These are phyloP conservation scores for Bambusicola thoracicus DNA, from an alignment of 2,113 vertebrate genomes.

Conservation along the genomic window DNA sequence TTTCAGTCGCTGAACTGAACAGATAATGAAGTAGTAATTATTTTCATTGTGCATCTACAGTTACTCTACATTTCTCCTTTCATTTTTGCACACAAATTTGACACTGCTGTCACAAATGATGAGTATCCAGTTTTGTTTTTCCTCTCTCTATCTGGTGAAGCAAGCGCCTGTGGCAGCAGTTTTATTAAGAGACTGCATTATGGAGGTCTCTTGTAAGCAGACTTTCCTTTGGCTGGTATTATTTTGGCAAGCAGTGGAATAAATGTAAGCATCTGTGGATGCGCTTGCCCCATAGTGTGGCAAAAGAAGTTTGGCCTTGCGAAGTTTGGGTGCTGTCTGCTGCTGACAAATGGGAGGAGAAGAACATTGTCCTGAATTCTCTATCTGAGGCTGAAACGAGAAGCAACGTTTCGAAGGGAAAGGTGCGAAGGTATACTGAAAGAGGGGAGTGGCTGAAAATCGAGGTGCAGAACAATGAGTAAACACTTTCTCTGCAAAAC, in stretches of 20 bases:
- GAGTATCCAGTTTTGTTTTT: background rate
- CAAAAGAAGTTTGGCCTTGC: background rate
- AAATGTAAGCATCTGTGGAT: background rate
- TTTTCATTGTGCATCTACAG: background rate
- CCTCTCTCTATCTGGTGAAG: background rate
- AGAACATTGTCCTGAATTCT: background rate
- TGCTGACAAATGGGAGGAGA: background rate
- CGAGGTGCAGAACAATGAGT: too few species aligned
- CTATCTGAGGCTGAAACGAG: background rate
- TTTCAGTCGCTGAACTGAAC: too few species aligned
- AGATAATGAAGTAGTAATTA: too few species aligned
- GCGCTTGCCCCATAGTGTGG: background rate
- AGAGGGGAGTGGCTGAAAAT: too few species aligned
- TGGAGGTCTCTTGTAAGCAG: background rate
- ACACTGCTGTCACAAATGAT: background rate
- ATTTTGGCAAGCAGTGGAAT: background rate
- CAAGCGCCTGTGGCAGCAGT: background rate
- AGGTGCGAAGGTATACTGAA: too few species aligned
- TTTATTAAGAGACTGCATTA: background rate
- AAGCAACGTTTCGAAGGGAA: too few species aligned
- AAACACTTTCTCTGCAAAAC: too few species aligned
- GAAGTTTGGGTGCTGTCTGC: background rate
- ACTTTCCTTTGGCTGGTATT: background rate
- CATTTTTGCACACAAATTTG: background rate
- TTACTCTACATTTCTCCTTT: background rate